These are phyloP conservation scores for Loriculus beryllinus DNA, from an alignment of 2,797 vertebrate species.

Conservation along the genomic window DNA sequence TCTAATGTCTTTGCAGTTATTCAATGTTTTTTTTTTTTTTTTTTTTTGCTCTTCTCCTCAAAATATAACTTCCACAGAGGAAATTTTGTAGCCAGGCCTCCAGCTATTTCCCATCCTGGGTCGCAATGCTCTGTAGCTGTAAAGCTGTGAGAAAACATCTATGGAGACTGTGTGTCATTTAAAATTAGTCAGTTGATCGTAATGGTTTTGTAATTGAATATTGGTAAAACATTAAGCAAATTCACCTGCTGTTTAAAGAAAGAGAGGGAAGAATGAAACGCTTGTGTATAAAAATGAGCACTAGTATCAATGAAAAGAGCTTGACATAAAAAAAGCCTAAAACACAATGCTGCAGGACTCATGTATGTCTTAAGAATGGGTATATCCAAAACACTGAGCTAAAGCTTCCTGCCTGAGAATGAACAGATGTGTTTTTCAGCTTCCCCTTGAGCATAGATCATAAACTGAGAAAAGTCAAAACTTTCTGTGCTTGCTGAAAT, in stretches of 20 bases:
- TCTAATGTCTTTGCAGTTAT: neutral
- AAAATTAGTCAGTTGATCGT: neutral
- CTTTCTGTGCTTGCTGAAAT: neutral
- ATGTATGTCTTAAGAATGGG: neutral
- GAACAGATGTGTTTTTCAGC: neutral
- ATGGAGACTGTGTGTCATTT: neutral
- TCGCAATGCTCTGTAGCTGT: neutral
- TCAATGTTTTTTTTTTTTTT: neutral
- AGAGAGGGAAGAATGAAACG: neutral
- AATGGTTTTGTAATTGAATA: neutral
- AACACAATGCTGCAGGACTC: neutral
- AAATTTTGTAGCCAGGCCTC: neutral
- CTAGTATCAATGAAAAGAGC: neutral
- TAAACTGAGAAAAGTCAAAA: constrained; percentile 23
- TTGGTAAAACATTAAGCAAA: neutral
- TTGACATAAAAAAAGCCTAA: neutral
- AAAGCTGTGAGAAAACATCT: neutral
- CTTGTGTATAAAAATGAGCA: neutral
- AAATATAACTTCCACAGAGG: neutral
- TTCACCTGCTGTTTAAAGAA: neutral
- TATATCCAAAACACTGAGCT: neutral
- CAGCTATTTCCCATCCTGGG: neutral
- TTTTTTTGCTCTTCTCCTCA: neutral
- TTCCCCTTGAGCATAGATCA: neutral
- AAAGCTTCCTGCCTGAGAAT: neutral